Evolutionary conservation across 2,888 invertebrate genomes (phyloP), one percentile per base, ranked within the genome.

Genomic region (Tachina grossa): DNA sequence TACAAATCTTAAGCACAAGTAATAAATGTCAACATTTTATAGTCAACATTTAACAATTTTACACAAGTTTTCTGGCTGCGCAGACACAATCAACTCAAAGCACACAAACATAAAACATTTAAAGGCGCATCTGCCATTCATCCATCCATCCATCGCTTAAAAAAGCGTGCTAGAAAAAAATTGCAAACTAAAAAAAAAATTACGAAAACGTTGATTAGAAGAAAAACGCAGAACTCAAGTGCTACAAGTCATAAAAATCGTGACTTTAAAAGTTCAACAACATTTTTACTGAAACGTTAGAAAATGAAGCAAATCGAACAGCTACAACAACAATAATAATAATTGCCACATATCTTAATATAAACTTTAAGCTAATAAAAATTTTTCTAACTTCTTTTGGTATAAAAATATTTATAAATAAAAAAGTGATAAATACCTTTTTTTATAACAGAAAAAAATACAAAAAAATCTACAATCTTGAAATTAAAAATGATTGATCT

Each of bases 191-290:
- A 76, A 81, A 84, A 43, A 80, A 51, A 14, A 22, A 9, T 47
- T 19, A 51, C 51, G 49, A 66, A 53, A 57, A 63, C 31, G 19
- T 49, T 49, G 49, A 53, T 19, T 11, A 51, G 53, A 43, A 14
- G 47, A 55, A 68, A 72, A 31, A 31, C 0, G 4, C 31, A 31
- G 31, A 31, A 82, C 81, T 84, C 71, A 85, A 80, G 78, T 79
- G 84, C 84, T 84, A 41, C 57, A 77, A 83, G 82, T 77, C 71
- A 85, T 80, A 85, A 79, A 90, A 89, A 87, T 91, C 90, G 90
- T 90, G 91, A 91, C 90, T 90, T 81, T 87, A 90, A 90, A 90
- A 90, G 90, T 90, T 90, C 90, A 90, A 89, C 90, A 90, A 84
- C 89, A 90, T 90, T 90, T 90, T 88, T 81, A 59, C 47, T 41